These are phyloP conservation scores for Piscicola geometra DNA, from an alignment of 2,888 invertebrate genomes.

Conservation along the genomic window DNA sequence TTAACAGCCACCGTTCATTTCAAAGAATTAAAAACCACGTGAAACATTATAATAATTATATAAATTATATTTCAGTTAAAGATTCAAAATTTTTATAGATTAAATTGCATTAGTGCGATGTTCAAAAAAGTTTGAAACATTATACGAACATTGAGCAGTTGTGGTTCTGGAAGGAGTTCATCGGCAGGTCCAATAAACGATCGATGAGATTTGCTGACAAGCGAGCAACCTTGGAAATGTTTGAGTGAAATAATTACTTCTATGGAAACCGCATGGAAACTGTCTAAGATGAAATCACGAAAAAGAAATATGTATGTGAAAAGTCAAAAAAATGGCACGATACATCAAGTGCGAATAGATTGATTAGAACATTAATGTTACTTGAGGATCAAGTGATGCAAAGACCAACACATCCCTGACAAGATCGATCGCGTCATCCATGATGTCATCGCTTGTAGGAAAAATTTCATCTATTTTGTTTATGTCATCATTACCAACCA, in stretches of 20 bases:
- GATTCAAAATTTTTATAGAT: too few species aligned
- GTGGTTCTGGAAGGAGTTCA: background rate
- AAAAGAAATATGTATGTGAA: background rate
- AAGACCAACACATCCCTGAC: background rate
- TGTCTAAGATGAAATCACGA: background rate
- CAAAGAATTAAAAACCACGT: too few species aligned
- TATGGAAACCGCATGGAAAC: background rate
- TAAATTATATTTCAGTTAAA: too few species aligned
- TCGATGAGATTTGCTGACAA: background rate
- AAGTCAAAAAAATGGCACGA: background rate
- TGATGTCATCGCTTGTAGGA: background rate
- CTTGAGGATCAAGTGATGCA: constrained; percentile 3
- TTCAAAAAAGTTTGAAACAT: too few species aligned
- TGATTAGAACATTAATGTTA: background rate
- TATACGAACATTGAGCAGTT: too few species aligned
- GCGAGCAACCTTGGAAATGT: background rate
- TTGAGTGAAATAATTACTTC: background rate
- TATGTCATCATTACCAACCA: background rate
- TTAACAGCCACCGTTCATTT: too few species aligned
- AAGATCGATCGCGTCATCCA: constrained; percentile 12
- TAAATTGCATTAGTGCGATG: too few species aligned
- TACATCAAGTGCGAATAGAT: background rate
- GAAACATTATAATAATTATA: too few species aligned
- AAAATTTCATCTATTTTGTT: constrained; percentile 2
- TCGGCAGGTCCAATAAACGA: background rate